A percentile compares a stretch with the other conserved stretches of the same genome.
These are phyloP conservation scores for Drosophila ustulata DNA, from an alignment of 2,888 invertebrate genomes.

Conservation along the genomic window DNA sequence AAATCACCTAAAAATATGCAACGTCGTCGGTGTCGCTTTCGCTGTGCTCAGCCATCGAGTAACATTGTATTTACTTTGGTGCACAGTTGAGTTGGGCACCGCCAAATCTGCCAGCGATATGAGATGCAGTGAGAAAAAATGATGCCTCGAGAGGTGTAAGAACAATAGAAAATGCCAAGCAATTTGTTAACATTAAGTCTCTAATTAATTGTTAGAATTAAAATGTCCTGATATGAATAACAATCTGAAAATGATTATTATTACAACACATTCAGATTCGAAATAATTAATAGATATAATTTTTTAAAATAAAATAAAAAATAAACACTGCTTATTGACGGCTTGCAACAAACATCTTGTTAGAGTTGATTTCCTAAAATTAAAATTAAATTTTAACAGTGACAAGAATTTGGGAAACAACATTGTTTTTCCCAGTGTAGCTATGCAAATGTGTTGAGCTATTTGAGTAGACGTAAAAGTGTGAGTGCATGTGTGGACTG, in stretches of 20 bases:
- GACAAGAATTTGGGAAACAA: no score
- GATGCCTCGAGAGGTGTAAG: not conserved
- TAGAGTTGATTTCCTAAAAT: no score
- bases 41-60: slow-evolving; percentile 27
- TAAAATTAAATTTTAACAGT: not conserved
- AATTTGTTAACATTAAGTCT: not conserved
- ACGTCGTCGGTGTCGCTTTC: slow-evolving; percentile 13
- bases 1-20: slow-evolving; percentile 79
- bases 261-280: no score
- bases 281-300: not conserved
- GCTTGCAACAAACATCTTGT: no score
- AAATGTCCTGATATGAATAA: no score
- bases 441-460: slow-evolving; percentile 24
- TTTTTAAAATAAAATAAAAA: not conserved
- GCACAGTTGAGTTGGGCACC: slow-evolving; percentile 17
- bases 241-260: no score
- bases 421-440: slow-evolving; percentile 26
- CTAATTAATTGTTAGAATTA: no score
- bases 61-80: slow-evolving; percentile 51
- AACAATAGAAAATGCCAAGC: no score
- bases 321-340: no score
- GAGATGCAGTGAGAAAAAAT: slow-evolving; percentile 9
- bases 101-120: slow-evolving; percentile 34
- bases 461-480: slow-evolving; percentile 1
- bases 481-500: slow-evolving; percentile 1